Evolutionary conservation across 2,113 vertebrate genomes (phyloP), one percentile per base, ranked within the genome.

Genomic region (Sapajus apella): DNA sequence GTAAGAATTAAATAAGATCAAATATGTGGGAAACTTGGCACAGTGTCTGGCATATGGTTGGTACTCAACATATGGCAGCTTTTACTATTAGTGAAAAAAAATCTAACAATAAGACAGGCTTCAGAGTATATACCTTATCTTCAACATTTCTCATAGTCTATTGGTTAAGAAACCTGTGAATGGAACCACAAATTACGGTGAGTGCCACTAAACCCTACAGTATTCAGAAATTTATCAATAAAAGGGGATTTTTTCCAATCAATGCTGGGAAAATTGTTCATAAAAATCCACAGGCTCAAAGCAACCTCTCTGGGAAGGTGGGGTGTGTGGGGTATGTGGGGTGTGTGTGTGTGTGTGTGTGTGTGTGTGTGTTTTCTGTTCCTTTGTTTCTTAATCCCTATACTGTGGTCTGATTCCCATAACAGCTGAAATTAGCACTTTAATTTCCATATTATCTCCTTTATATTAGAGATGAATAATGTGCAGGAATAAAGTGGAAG

Each of bases 371-470:
- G 32, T 70, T 37, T 50, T 50, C 45, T 79, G 10, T 95, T 97
- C 97, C 93, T 86, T 95, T 91, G 79, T 94, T 76, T 97, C 91
- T 96, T 95, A 98, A 98, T 93, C 94, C 89, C 37, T 73, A 70
- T 23, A 72, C 92, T 92, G n/a, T 92, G 73, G 37, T 43, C 90
- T 56, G 90, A 96, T 96, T 93, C 91, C 91, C 92, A 86, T 85
- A 95, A 96, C 76, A 89, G 79, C 37, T 90, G 86, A 97, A 93
- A 97, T 97, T 97, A 70, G 88, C 96, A 72, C 86, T 81, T 97
- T 95, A 92, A 86, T 98, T 98, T 98, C 92, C 97, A 96, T 95
- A 85, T 96, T 95, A 93, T 96, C 85, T 81, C 77, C 92, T 97
- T 96, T 97, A 81, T 97, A 90, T 35, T 91, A 66, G 4, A 80